Evolutionary conservation across 37 sponge, comb jelly and placozoan genomes (phyloP).

Genomic region (Ianthella basta): DNA sequence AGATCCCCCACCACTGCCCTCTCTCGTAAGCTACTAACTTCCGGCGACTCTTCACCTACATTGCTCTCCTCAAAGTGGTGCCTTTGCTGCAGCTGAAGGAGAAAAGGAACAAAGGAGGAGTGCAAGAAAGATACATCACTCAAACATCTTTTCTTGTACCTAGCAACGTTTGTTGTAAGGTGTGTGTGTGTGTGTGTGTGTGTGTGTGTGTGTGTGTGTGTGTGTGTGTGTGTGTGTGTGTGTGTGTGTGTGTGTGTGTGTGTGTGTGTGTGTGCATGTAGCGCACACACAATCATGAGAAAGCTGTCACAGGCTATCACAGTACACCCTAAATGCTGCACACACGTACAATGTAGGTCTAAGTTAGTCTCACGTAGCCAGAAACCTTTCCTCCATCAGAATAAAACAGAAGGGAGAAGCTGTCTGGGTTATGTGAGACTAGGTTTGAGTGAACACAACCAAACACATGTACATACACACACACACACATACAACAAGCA

Average conservation of each 20-base stretch:
- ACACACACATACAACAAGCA: not conserved
- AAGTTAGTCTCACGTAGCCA: too few species aligned
- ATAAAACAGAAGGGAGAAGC: too few species aligned
- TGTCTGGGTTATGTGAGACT: too few species aligned
- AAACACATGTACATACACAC: not conserved
- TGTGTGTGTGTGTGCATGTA: conserved; percentile 37
- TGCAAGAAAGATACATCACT: too few species aligned
- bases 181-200: conserved; percentile 72
- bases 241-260: conserved; percentile 26
- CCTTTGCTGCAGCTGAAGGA: not conserved
- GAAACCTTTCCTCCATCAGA: too few species aligned
- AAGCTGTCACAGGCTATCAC: too few species aligned
- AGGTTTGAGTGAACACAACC: too few species aligned
- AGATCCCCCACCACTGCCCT: conserved; percentile 71
- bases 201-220: conserved; percentile 62
- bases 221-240: conserved; percentile 50
- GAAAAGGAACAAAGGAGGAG: not conserved
- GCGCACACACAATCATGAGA: too few species aligned
- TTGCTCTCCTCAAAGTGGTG: not conserved
- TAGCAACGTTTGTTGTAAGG: conserved; percentile 54
- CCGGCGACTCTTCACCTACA: not conserved
- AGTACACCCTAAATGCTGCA: too few species aligned
- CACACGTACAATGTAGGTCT: too few species aligned
- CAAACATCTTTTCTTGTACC: conserved; percentile 16
- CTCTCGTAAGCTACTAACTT: conserved; percentile 14